Evolutionary conservation across 1,140 invertebrate species (phyloP), one percentile per base, ranked within the genome.

Genomic region (Trichonephila clavata): DNA sequence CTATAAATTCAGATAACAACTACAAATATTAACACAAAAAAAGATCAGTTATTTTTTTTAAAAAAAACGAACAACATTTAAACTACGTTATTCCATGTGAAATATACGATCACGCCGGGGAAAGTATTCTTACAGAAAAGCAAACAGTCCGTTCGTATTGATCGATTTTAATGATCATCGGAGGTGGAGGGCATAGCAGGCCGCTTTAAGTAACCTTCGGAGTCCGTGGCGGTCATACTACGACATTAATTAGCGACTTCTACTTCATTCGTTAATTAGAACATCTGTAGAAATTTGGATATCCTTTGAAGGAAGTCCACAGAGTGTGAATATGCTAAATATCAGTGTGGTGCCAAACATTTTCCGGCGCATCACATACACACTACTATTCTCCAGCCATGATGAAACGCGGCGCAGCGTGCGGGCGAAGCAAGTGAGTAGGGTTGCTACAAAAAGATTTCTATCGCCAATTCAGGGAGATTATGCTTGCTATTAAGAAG

Each of bases 91-190:
- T 59, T 84, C 81, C 81, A 84, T 84, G 43, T 84, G 81, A 57
- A 14, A 84, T 16, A 84, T 21, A 84, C 18, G 68, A 50, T 83
- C 86, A 65, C 86, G 86, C 21, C n/a, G 24, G 43, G 50, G 86
- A 77, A 39, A 89, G 65, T 89, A 89, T 89, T 86, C 39, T 39
- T 24, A 93, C 80, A 50, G 84, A 93, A 87, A 87, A 81, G 92
- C 92, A 88, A 93, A 92, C 83, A 87, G 57, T 93, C 80, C 81
- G 68, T 71, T n/a, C 87, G 77, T 93, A 93, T 93, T 93, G 92
- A 93, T 93, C 92, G 92, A 93, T 93, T 93, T 92, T 93, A 93
- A 93, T 93, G 92, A 93, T 93, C 92, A 93, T 93, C 92, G 65
- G 63, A n/a, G 24, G 68, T 24, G 27, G 68, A 90, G 88, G 57